Evolutionary conservation across 2,113 vertebrate species (phyloP).

Genomic region (Argyrosomus japonicus): DNA sequence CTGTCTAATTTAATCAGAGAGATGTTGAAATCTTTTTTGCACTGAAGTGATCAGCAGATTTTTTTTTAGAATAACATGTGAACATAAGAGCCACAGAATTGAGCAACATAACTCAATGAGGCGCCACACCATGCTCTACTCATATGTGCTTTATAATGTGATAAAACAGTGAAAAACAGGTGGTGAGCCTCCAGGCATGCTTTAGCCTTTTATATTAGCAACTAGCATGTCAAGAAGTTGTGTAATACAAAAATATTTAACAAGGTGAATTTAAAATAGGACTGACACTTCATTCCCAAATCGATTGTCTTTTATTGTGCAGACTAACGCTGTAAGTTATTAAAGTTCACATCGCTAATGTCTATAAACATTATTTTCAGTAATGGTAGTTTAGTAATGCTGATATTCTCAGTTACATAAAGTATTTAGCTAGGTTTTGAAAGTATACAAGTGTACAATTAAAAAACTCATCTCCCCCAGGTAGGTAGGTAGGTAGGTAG

Average conservation of each 20-base stretch:
- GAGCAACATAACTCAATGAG: not conserved
- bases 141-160: not conserved
- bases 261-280: not conserved
- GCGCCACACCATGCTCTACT: not conserved
- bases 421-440: not conserved
- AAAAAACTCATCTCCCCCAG: too few species aligned
- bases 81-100: not conserved
- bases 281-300: not conserved
- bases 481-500: too few species aligned
- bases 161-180: not conserved
- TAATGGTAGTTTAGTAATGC: not conserved
- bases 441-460: too few species aligned
- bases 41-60: not conserved
- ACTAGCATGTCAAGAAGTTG: too few species aligned
- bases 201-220: not conserved
- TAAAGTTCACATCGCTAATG: not conserved
- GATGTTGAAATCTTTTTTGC: not conserved
- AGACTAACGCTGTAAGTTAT: not conserved
- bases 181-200: not conserved
- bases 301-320: not conserved
- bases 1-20: not conserved
- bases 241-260: not conserved
- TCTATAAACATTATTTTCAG: not conserved
- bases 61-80: not conserved
- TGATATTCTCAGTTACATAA: not conserved